These are phyloP conservation scores for Enteromius anoplus DNA, from an alignment of 2,797 vertebrate species.

Conservation along the genomic window DNA sequence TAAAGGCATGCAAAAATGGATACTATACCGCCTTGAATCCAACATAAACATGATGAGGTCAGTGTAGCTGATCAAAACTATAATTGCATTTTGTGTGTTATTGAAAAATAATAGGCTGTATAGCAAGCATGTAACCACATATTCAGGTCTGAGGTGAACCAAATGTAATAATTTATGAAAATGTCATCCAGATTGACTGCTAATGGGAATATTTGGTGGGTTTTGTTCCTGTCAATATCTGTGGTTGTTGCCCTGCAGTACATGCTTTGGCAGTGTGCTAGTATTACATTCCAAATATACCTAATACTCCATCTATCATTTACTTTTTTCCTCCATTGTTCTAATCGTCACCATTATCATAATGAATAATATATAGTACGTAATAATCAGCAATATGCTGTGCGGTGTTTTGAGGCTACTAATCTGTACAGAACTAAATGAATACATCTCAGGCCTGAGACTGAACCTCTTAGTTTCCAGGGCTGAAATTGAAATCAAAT, in stretches of 20 bases:
- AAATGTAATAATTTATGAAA: not conserved
- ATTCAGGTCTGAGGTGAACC: not conserved
- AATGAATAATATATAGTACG: slow-evolving; percentile 4
- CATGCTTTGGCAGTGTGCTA: not conserved
- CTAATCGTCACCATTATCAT: slow-evolving; percentile 4
- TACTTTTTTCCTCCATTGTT: not conserved
- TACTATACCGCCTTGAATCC: not conserved
- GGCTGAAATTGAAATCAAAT: not conserved
- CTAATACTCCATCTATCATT: not conserved
- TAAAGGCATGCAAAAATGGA: not conserved
- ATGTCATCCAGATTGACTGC: not conserved
- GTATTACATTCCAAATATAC: slow-evolving; percentile 15
- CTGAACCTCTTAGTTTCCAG: not conserved
- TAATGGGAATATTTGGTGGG: slow-evolving; percentile 4
- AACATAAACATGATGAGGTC: not conserved
- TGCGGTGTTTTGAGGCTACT: not conserved
- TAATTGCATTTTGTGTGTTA: not conserved
- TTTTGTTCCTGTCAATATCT: not conserved
- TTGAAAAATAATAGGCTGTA: not conserved
- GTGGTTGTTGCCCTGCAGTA: not conserved
- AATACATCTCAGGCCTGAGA: not conserved
- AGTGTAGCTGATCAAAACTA: not conserved
- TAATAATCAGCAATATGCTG: slow-evolving; percentile 5
- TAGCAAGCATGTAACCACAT: not conserved
- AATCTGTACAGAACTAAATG: not conserved